Base-by-base conservation (phyloP, 2,888 invertebrate genomes). In the Caenorhabditis angaria region DNA sequence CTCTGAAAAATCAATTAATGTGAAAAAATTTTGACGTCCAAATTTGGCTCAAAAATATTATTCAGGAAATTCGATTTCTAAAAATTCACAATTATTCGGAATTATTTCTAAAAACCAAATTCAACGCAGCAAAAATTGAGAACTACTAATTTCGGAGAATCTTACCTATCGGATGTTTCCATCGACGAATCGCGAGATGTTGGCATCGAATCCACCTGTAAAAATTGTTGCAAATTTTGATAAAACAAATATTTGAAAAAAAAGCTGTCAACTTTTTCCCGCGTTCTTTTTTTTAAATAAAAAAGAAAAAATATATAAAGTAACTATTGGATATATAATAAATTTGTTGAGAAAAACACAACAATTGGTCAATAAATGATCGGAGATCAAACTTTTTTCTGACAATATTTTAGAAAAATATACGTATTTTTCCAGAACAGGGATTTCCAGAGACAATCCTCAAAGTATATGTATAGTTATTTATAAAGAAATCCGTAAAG, bases 141-240 rank as follows among this genome's bases (percentile, higher is more conserved):
- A n/a, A n/a, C n/a, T n/a, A n/a, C n/a, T n/a, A n/a, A n/a, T n/a
- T n/a, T n/a, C n/a, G 32, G 14, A 48, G 41, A 61, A 55, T 57
- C 57, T 20, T 4, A 74, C 77, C 77, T 67, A 51, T 81, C 81
- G 10, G 81, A 65, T 29, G 77, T 81, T 62, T 85, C 85, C 75
- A 83, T 84, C 6, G 85, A 85, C 12, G 83, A 83, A 62, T 85
- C 84, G 22, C 85, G 76, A 51, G 82, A 83, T 22, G 82, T 80
- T 41, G 84, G 75, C 84, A 84, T 84, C 65, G 75, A 70, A 50
- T 56, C 55, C 14, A 56, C 55, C 55, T 56, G 32, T 6, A 56
- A 56, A n/a, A 22, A 32, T 10, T 27, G 47, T 29, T 48, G 12
- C 27, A 55, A 56, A 58, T 47, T 25, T 5, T 20, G 25, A 20